Percentiles rank a stretch among this genome's conserved stretches.
Conservation (phyloP, 2,113 vertebrate genomes). For the Nestor notabilis region DNA sequence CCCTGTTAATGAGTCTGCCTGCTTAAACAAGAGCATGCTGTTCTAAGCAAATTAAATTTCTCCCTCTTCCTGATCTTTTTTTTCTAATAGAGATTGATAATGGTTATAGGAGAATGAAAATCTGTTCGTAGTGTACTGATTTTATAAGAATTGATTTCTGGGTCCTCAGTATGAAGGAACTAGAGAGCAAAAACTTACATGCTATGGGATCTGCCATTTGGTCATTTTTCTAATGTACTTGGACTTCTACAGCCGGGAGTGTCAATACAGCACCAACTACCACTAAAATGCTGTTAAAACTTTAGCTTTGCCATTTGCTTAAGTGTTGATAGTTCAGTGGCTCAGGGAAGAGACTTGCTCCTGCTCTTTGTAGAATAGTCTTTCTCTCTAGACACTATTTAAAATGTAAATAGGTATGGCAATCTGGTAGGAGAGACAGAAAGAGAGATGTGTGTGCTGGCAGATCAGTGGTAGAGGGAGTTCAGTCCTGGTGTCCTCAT, state of each 20-base stretch:
- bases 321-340: neutral
- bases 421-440: neutral
- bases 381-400: neutral
- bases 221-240: neutral
- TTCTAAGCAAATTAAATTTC: constrained; percentile 29
- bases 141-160: neutral
- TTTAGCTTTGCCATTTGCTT: neutral
- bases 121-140: neutral
- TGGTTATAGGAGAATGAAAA: neutral
- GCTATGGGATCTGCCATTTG: neutral
- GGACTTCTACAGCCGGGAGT: neutral
- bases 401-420: neutral
- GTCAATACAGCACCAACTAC: neutral
- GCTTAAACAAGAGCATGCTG: constrained; percentile 11
- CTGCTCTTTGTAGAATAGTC: neutral
- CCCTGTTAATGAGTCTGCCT: constrained; percentile 23
- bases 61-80: neutral
- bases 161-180: neutral
- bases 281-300: neutral
- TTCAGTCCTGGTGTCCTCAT: neutral
- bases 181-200: neutral
- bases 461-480: neutral
- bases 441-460: neutral
- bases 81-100: neutral
- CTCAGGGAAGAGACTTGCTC: neutral